Conservation (phyloP, 2,888 invertebrate genomes). For the Deilephila elpenor region DNA sequence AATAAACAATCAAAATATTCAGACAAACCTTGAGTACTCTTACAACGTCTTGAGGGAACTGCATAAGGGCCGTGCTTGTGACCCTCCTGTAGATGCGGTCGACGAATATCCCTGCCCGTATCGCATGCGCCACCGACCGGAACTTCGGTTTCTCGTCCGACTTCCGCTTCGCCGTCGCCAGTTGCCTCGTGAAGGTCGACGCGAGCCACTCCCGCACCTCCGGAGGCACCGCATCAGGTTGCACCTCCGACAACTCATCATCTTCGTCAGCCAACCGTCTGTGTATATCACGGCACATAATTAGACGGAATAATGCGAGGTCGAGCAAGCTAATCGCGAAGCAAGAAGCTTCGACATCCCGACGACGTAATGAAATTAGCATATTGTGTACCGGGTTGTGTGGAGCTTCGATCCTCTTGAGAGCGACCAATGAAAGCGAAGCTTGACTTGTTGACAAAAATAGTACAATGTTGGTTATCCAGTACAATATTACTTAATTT, state of each 20-base stretch:
- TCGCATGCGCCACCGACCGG: constrained; percentile 97
- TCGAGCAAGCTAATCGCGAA: constrained; percentile 36
- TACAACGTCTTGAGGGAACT: constrained; percentile 94
- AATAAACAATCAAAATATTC: not conserved
- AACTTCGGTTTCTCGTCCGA: constrained; percentile 94
- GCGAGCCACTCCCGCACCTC: constrained; percentile 99
- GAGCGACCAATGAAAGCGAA: constrained; percentile 30
- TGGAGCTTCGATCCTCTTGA: constrained; percentile 6
- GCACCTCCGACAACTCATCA: constrained; percentile 97
- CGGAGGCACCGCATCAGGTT: constrained; percentile 97
- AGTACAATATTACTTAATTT: not conserved
- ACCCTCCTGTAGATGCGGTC: constrained; percentile 95
- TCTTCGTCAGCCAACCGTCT: constrained; percentile 95
- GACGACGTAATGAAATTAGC: constrained; percentile 34
- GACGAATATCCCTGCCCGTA: constrained; percentile 97
- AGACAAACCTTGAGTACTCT: constrained; percentile 92
- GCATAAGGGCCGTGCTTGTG: constrained; percentile 91
- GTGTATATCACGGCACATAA: constrained; percentile 56
- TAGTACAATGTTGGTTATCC: not conserved
- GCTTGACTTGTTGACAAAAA: constrained; percentile 19
- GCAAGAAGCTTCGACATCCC: constrained; percentile 43
- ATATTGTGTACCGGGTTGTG: constrained; percentile 27
- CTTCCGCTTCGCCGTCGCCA: constrained; percentile 90
- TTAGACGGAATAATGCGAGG: constrained; percentile 35
- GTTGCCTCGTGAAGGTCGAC: constrained; percentile 96